These are phyloP conservation scores for Sebastes alutus DNA, from an alignment of 2,797 vertebrate genomes.

Conservation along the genomic window DNA sequence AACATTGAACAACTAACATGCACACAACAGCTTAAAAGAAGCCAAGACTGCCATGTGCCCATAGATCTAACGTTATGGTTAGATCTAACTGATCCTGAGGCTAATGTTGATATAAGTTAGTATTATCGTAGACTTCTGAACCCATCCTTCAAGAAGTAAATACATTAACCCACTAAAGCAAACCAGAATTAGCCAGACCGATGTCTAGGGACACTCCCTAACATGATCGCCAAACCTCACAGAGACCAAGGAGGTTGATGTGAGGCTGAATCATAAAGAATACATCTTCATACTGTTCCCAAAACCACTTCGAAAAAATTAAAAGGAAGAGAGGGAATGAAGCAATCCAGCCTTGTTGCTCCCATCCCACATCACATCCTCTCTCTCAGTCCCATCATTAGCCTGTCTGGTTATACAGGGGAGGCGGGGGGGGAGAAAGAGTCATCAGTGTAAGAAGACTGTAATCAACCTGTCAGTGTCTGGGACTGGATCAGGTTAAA, in stretches of 20 bases:
- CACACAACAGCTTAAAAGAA: neutral
- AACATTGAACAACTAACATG: too few relatives aligned
- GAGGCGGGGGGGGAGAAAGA: slow-evolving; percentile 2
- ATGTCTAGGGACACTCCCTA: slow-evolving; percentile 45
- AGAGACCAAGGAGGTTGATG: slow-evolving; percentile 33
- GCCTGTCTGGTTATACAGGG: slow-evolving; percentile 5
- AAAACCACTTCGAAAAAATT: slow-evolving; percentile 54
- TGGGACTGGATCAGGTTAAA: slow-evolving; percentile 5
- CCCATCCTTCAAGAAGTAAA: neutral
- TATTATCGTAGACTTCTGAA: neutral
- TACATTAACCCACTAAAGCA: slow-evolving; percentile 29
- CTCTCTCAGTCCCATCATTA: slow-evolving; percentile 37
- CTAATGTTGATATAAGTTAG: neutral
- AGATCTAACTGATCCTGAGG: neutral
- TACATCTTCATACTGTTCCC: slow-evolving; percentile 12
- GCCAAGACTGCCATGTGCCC: too few relatives aligned
- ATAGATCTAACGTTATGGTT: neutral
- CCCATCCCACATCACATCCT: slow-evolving; percentile 53
- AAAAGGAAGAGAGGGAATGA: slow-evolving; percentile 35
- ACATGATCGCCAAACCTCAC: slow-evolving; percentile 42
- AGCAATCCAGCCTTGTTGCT: slow-evolving; percentile 19
- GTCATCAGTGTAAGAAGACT: slow-evolving; percentile 33
- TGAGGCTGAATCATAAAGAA: slow-evolving; percentile 49
- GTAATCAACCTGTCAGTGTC: slow-evolving; percentile 61
- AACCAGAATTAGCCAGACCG: slow-evolving; percentile 31